Evolutionary conservation across 30 jellyfish, hydroid and myxozoan genomes (phyloP).

Genomic region (Hydractinia symbiolongicarpus): DNA sequence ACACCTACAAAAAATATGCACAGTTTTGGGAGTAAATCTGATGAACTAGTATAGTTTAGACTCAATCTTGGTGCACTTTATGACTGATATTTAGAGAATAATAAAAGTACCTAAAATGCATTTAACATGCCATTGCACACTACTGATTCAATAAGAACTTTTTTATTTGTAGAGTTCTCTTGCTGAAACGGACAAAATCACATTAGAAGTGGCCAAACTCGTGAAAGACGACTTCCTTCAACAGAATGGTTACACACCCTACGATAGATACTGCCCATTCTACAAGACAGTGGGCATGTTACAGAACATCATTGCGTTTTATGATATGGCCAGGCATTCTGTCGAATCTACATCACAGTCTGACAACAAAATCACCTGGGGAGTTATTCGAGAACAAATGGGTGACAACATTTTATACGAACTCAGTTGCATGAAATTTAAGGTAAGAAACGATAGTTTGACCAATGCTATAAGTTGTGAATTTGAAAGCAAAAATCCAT

Average conservation of each 20-base stretch:
- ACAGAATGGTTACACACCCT: slow-evolving; percentile 97
- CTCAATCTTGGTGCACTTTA: too few relatives aligned
- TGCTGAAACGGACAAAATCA: slow-evolving; percentile 98
- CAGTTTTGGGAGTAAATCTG: too few relatives aligned
- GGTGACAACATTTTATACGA: slow-evolving; percentile 85
- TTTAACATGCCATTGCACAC: too few relatives aligned
- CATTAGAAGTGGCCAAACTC: slow-evolving; percentile 63
- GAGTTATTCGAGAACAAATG: slow-evolving; percentile 91
- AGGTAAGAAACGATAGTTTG: slow-evolving; percentile 41
- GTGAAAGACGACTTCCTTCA: slow-evolving; percentile 97
- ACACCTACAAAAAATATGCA: too few relatives aligned
- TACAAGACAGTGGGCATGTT: slow-evolving; percentile 99
- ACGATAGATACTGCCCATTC: slow-evolving; percentile 97
- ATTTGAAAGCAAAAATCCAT: not conserved
- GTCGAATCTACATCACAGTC: slow-evolving; percentile 87
- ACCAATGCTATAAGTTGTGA: too few relatives aligned
- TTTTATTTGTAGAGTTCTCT: slow-evolving; percentile 71
- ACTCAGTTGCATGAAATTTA: slow-evolving; percentile 94
- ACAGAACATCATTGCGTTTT: slow-evolving; percentile 76
- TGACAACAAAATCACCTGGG: slow-evolving; percentile 99
- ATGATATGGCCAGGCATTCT: slow-evolving; percentile 95
- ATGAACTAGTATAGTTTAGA: too few relatives aligned
- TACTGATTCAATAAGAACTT: too few relatives aligned
- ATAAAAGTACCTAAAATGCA: too few relatives aligned
- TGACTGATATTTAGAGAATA: too few relatives aligned